Evolutionary conservation across 2,797 vertebrate genomes (phyloP).

Genomic region (Gephyroberyx darwinii): DNA sequence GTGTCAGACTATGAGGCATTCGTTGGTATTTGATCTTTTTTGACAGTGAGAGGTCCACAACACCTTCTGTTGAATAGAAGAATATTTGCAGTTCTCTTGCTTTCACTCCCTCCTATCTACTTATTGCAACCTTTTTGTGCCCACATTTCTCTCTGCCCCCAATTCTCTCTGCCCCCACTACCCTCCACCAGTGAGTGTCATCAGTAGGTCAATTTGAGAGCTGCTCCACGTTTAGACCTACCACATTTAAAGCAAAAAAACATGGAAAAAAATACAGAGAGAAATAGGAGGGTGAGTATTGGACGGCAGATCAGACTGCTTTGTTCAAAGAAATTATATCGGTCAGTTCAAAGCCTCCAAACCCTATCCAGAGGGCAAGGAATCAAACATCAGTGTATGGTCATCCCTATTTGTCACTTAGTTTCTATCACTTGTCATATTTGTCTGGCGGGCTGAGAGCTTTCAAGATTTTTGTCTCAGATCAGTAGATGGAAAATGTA

Average conservation of each 20-base stretch:
- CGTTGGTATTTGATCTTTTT: not conserved
- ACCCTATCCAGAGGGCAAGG: not conserved
- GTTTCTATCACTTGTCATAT: not conserved
- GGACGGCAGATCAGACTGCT: not conserved
- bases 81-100: constrained; percentile 12
- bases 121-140: constrained; percentile 1
- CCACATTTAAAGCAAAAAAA: not conserved
- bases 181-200: constrained; percentile 17
- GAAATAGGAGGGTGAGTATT: not conserved
- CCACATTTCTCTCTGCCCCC: too few species aligned
- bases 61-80: constrained; percentile 9
- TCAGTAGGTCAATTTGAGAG: constrained; percentile 24
- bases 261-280: not conserved
- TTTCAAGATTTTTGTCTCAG: not conserved
- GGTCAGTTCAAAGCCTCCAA: not conserved
- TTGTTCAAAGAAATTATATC: not conserved
- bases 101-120: constrained; percentile 7
- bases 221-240: not conserved
- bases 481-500: not conserved
- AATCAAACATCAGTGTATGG: not conserved
- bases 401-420: not conserved
- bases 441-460: too few species aligned
- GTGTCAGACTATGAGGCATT: not conserved
- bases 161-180: not conserved
- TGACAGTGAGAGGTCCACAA: constrained; percentile 3